Evolutionary conservation across 2,113 vertebrate genomes (phyloP).

Genomic region (Myotis yumanensis): DNA sequence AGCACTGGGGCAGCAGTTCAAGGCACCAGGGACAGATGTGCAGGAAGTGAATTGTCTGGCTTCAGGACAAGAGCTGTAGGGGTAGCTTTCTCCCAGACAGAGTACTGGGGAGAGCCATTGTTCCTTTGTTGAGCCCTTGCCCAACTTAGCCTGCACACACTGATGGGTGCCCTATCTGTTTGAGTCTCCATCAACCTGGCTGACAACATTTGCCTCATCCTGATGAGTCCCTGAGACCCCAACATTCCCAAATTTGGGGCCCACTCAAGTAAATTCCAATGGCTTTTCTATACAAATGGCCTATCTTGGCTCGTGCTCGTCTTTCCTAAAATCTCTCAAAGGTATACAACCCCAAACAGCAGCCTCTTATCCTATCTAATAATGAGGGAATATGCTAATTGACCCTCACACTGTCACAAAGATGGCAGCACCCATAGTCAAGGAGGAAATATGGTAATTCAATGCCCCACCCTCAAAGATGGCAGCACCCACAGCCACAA

Average conservation of each 20-base stretch:
- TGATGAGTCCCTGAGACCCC: no score
- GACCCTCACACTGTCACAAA: no score
- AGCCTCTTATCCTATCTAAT: not conserved
- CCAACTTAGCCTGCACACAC: not conserved
- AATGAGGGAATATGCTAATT: no score
- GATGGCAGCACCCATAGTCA: no score
- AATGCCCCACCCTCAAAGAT: no score
- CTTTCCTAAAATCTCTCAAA: not conserved
- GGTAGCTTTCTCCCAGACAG: not conserved
- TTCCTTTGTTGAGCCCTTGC: not conserved
- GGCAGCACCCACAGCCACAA: no score
- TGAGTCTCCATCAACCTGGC: not conserved
- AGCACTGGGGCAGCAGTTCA: not conserved
- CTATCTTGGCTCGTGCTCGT: not conserved
- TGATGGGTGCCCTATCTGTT: not conserved
- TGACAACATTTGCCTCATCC: no score
- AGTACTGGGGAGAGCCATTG: not conserved
- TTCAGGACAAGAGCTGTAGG: not conserved
- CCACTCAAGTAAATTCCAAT: not conserved
- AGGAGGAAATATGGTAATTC: no score
- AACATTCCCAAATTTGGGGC: not conserved
- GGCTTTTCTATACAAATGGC: not conserved
- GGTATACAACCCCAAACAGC: not conserved
- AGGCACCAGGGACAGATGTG: not conserved
- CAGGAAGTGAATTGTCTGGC: not conserved